Conservation (phyloP, 2,113 vertebrate species). For the Cettia cetti region DNA sequence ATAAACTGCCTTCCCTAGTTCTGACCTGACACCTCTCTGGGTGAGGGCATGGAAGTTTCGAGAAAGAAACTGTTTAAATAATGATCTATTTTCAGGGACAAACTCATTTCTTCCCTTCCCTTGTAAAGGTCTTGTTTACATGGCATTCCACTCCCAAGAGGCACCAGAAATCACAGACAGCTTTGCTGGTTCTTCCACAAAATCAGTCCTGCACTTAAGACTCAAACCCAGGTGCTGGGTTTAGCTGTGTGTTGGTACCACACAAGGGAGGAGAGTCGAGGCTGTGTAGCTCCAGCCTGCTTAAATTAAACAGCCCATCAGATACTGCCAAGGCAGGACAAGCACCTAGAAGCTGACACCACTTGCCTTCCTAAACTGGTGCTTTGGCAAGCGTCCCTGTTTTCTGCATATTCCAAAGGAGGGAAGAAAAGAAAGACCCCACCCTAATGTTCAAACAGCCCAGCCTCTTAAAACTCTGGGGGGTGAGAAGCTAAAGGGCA, state of each 20-base stretch:
- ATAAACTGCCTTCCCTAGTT: slow-evolving; percentile 12
- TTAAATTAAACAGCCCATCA: neutral
- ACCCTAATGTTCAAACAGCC: neutral
- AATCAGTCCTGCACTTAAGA: neutral
- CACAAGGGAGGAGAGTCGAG: rapidly evolving
- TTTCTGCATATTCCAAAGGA: neutral
- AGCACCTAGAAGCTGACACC: neutral
- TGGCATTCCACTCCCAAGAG: neutral
- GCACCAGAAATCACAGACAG: neutral
- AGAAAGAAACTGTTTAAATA: slow-evolving; percentile 30
- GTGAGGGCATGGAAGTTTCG: slow-evolving; percentile 10
- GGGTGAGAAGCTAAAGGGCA: neutral
- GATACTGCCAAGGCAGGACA: neutral
- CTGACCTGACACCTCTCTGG: slow-evolving; percentile 47
- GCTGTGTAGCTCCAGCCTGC: neutral
- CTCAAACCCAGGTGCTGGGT: neutral
- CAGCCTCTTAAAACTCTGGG: neutral
- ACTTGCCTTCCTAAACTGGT: neutral
- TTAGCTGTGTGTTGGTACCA: neutral
- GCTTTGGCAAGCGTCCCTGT: neutral
- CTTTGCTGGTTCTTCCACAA: neutral
- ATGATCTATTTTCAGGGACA: slow-evolving; percentile 31
- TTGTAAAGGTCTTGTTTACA: neutral
- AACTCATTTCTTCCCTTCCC: neutral
- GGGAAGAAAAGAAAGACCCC: neutral